Conservation (phyloP, 2,113 vertebrate species). For the Aplodontia rufa region DNA sequence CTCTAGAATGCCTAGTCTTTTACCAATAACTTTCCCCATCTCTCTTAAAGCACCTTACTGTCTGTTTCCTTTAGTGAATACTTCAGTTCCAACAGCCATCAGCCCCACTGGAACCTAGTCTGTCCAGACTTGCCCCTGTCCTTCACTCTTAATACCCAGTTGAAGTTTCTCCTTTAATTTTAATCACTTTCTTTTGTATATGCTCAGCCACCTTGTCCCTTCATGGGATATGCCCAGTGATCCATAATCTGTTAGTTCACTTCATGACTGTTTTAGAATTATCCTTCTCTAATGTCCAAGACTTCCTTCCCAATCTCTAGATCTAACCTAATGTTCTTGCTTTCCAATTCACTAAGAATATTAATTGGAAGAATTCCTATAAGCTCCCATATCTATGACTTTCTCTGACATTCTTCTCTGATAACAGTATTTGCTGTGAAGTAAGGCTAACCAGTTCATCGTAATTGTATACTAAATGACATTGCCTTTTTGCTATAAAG, state of each 20-base stretch:
- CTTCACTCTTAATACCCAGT: background rate
- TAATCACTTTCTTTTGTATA: background rate
- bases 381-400: background rate
- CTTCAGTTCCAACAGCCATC: background rate
- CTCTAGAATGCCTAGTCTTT: background rate
- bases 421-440: background rate
- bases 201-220: background rate
- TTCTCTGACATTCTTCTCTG: background rate
- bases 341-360: background rate
- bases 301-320: background rate
- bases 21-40: background rate
- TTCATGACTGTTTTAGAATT: background rate
- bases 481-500: background rate
- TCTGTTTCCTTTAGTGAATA: background rate
- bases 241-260: background rate
- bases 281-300: background rate
- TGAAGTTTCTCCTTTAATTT: background rate
- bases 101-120: background rate
- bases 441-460: background rate
- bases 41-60: background rate
- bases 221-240: background rate
- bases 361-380: background rate
- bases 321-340: background rate
- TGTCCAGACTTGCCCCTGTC: background rate
- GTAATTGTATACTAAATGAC: background rate